Evolutionary conservation across 2,888 invertebrate species (phyloP), one percentile per base, ranked within the genome.

Genomic region (Harmothoe impar): DNA sequence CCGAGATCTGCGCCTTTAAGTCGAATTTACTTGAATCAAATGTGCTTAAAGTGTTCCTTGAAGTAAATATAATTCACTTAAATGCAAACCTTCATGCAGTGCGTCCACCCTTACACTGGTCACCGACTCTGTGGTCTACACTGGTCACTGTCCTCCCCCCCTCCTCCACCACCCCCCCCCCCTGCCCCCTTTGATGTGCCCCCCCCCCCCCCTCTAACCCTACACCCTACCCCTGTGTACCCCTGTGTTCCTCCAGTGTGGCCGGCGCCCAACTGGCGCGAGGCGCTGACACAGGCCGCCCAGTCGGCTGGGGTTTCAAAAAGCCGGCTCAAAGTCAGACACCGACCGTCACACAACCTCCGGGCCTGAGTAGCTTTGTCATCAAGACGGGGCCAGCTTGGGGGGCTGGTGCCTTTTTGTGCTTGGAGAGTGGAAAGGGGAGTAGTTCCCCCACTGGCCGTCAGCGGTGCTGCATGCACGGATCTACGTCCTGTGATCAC

Each of bases 321-420:
- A 81, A 81, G 81, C 81, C 35, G 33, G 81, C 81, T 81, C 81
- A 81, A 81, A 81, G 81, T 81, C 35, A 81, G 35, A 81, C 81
- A 35, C 81, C 81, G 20, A 43, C 5, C 43, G 43, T 43, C 43
- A 43, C 43, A 43, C 43, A 43, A 81, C 81, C 81, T 81, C 81
- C 62, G 20, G 62, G 23, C 17, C 81, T 81, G 81, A 81, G 81
- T 81, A 35, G 81, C 81, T 81, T 81, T 81, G 81, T 81, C 81
- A 81, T 35, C 81, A 81, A 81, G 81, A 35, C 35, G 35, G 33
- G n/a, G n/a, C n/a, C 62, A 25, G 62, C 62, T 62, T 23, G n/a
- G 43, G 62, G n/a, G 5, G 10, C 20, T 5, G 5, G 1, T 5
- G 5, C 20, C 15, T 62, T 62, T 62, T 62, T 25, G 5, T 15